These are phyloP conservation scores for Micoletzkya japonica DNA, from an alignment of 2,888 invertebrate species.

Conservation along the genomic window DNA sequence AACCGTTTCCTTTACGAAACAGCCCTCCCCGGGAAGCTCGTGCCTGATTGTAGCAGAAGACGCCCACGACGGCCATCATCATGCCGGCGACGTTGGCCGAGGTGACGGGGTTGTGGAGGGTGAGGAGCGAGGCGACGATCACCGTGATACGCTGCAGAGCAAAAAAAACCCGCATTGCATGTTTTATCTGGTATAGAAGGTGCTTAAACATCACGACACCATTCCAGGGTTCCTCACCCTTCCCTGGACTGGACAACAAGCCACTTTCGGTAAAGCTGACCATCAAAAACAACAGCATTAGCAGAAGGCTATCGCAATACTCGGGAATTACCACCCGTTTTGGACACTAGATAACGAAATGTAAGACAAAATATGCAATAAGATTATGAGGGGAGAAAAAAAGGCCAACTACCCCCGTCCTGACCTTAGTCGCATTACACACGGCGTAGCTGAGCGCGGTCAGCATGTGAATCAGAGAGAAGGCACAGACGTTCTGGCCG, in stretches of 20 bases:
- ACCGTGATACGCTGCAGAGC: constrained; percentile 68
- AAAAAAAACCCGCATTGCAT: neutral
- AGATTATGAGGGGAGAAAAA: neutral
- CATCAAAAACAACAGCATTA: too few relatives aligned
- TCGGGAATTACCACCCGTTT: too few relatives aligned
- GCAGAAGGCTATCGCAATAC: too few relatives aligned
- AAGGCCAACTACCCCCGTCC: neutral
- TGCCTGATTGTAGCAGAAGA: constrained; percentile 85
- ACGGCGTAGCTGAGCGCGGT: constrained; percentile 94
- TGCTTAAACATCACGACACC: neutral
- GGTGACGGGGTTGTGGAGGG: constrained; percentile 88
- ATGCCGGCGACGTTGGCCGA: constrained; percentile 79
- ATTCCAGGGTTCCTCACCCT: neutral
- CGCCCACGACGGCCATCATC: constrained; percentile 85
- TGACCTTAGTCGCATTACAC: constrained; percentile 83
- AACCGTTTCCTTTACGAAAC: too few relatives aligned
- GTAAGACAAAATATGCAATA: neutral
- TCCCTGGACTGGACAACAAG: neutral
- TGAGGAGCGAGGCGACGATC: constrained; percentile 82
- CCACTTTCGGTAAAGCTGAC: too few relatives aligned
- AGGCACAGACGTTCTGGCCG: constrained; percentile 91
- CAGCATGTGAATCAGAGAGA: constrained; percentile 84
- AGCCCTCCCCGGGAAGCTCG: too few relatives aligned
- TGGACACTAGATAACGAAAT: too few relatives aligned
- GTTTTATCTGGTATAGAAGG: neutral